These are phyloP conservation scores for Thermophis baileyi DNA, from an alignment of 2,113 vertebrate species.

Conservation along the genomic window DNA sequence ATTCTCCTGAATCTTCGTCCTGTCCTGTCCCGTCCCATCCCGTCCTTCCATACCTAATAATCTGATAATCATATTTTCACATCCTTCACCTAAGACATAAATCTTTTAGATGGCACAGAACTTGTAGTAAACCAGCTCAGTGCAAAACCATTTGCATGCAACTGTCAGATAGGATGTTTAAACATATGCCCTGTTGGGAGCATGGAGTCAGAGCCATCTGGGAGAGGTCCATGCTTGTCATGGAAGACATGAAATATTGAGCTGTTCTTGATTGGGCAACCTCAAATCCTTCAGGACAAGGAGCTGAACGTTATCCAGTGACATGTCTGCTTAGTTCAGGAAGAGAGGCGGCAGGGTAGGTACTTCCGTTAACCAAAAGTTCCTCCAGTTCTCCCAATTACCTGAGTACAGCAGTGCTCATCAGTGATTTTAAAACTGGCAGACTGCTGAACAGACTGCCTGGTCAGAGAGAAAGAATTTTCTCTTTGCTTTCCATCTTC, in stretches of 20 bases:
- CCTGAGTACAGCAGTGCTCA: neutral
- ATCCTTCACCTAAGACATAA: neutral
- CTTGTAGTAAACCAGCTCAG: neutral
- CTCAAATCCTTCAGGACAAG: neutral
- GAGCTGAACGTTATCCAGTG: neutral
- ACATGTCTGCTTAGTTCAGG: neutral
- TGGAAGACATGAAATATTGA: neutral
- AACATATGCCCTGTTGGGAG: neutral
- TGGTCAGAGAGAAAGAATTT: neutral
- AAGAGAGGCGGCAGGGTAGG: neutral
- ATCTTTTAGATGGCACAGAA: neutral
- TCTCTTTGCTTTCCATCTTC: neutral
- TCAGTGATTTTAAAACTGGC: neutral
- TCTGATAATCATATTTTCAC: neutral
- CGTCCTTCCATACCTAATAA: neutral
- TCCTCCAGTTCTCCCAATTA: neutral
- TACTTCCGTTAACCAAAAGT: neutral
- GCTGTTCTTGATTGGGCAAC: neutral
- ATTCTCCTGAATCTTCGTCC: neutral
- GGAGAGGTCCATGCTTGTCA: neutral
- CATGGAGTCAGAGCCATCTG: neutral
- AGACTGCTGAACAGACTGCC: neutral
- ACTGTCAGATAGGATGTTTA: neutral
- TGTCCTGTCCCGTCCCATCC: neutral
- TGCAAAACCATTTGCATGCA: neutral